Conservation (phyloP, 2,113 vertebrate genomes). For the Syrmaticus mikado region DNA sequence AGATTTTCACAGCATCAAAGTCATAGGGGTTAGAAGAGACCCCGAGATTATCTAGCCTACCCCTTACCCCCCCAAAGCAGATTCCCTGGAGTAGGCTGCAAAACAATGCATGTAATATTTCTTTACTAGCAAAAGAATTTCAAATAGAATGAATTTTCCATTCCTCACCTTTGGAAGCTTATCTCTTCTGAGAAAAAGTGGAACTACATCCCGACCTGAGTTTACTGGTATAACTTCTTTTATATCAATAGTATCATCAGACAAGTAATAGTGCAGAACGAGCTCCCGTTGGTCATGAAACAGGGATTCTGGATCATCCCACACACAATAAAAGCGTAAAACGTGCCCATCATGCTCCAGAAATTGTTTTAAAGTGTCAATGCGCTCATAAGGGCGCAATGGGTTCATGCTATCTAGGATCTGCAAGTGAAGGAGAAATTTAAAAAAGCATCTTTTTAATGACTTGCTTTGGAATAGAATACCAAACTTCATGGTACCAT, state of each 20-base stretch:
- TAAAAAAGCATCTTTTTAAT: background rate
- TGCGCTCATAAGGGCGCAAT: slow-evolving; percentile 82
- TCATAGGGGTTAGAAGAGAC: background rate
- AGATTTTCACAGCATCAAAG: background rate
- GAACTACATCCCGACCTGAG: slow-evolving; percentile 78
- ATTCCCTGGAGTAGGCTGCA: background rate
- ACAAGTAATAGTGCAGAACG: slow-evolving; percentile 87
- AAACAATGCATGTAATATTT: slow-evolving; percentile 3
- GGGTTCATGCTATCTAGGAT: slow-evolving; percentile 78
- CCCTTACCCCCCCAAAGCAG: no score
- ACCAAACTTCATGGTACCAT: background rate
- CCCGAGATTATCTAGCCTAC: background rate
- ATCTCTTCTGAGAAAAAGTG: slow-evolving; percentile 85
- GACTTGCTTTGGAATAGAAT: background rate
- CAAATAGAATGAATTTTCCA: background rate
- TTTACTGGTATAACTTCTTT: slow-evolving; percentile 81
- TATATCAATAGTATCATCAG: slow-evolving; percentile 91
- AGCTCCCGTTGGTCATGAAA: slow-evolving; percentile 82
- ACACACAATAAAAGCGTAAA: slow-evolving; percentile 89
- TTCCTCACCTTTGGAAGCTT: slow-evolving; percentile 91
- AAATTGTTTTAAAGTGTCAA: slow-evolving; percentile 86
- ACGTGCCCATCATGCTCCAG: slow-evolving; percentile 85
- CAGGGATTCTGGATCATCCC: slow-evolving; percentile 82
- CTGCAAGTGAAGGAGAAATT: slow-evolving; percentile 68
- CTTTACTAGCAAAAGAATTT: background rate